These are phyloP conservation scores for Rafetus swinhoei DNA, from an alignment of 2,113 vertebrate species.

Conservation along the genomic window DNA sequence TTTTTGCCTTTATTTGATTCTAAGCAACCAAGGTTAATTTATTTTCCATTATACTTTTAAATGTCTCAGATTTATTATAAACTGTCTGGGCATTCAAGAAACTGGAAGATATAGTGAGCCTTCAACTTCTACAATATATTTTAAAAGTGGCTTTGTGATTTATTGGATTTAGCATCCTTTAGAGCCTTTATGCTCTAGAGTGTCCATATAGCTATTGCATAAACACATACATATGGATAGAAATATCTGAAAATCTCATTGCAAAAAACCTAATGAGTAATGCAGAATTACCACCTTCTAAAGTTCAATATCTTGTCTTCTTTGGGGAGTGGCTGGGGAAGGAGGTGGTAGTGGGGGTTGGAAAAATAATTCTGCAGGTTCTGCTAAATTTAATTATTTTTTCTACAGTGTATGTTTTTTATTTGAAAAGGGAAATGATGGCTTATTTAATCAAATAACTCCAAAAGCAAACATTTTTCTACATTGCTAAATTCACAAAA, in stretches of 20 bases:
- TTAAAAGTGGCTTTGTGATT: neutral
- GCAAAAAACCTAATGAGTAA: neutral
- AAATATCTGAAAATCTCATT: slow-evolving; percentile 12
- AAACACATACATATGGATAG: neutral
- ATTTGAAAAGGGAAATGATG: neutral
- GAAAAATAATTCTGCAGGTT: neutral
- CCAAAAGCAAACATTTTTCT: neutral
- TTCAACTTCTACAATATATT: neutral
- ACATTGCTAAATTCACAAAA: neutral
- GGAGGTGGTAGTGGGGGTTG: neutral
- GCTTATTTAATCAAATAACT: neutral
- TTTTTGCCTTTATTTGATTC: slow-evolving; percentile 20
- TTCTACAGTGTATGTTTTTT: neutral
- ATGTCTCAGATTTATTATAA: neutral
- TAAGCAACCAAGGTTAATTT: neutral
- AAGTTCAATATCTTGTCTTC: neutral
- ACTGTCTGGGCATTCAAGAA: neutral
- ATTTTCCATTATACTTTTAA: neutral
- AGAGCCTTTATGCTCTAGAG: neutral
- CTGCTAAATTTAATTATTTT: slow-evolving; percentile 44
- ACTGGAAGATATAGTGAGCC: neutral
- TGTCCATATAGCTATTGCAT: neutral
- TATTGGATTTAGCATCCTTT: neutral
- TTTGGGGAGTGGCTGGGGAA: neutral
- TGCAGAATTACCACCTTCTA: neutral